These are phyloP conservation scores for Gila orcuttii DNA, from an alignment of 2,113 vertebrate genomes.

Conservation along the genomic window DNA sequence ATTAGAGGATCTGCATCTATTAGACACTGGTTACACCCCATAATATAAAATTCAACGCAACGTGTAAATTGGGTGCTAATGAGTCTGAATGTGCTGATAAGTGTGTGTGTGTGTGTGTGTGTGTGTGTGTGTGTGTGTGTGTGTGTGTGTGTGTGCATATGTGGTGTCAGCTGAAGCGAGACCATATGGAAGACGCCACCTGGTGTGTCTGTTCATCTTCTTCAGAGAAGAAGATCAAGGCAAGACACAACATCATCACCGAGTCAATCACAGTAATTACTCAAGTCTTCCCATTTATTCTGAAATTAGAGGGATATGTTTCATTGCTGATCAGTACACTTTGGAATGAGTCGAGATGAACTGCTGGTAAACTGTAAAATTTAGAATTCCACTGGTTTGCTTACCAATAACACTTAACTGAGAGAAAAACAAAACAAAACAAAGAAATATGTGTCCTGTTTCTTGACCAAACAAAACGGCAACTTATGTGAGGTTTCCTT, in stretches of 20 bases:
- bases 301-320: constrained; percentile 19
- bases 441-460: background rate
- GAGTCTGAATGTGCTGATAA: constrained; percentile 19
- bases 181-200: constrained; percentile 47
- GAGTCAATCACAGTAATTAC: constrained; percentile 43
- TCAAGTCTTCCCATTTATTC: constrained; percentile 10
- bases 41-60: constrained; percentile 8
- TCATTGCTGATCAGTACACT: background rate
- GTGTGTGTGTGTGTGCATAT: constrained; percentile 3
- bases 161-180: constrained; percentile 21
- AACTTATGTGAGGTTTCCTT: background rate
- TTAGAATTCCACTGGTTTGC: background rate
- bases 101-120: background rate
- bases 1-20: constrained; percentile 17
- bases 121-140: too few relatives aligned
- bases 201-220: constrained; percentile 47
- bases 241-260: constrained; percentile 10
- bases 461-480: background rate
- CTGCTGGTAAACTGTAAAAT: background rate
- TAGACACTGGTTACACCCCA: constrained; percentile 8
- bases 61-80: constrained; percentile 31
- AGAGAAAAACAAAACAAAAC: background rate
- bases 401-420: background rate
- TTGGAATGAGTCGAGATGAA: constrained; percentile 21
- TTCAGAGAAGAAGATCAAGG: constrained; percentile 47